A percentile compares a stretch with the other conserved stretches of the same genome.
phyloP scores from a whole-genome alignment of 2,797 vertebrate species.

The Leucoraja ocellata region DNA sequence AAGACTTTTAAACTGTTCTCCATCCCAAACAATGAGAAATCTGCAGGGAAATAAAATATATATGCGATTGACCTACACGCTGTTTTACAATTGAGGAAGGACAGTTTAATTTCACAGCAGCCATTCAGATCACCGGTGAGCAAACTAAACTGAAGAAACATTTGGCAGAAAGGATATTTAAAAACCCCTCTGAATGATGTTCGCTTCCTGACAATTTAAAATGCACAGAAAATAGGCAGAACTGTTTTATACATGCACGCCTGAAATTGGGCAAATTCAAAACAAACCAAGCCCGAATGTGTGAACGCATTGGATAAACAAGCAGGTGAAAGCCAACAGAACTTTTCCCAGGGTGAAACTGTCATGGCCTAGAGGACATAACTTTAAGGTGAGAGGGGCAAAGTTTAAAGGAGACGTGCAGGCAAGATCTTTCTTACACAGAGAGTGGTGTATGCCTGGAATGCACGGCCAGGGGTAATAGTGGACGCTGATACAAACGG shows the following conservation, averaged over 20 bases:
- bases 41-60: slow-evolving; percentile 2
- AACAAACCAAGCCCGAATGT: background rate
- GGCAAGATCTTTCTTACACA: too few relatives aligned
- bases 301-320: too few relatives aligned
- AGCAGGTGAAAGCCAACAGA: background rate
- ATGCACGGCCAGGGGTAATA: too few relatives aligned
- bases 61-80: background rate
- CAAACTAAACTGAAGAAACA: background rate
- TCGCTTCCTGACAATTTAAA: slow-evolving; percentile 1
- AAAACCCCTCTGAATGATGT: background rate
- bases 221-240: background rate
- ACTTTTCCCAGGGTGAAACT: background rate
- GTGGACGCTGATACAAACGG: too few relatives aligned
- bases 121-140: background rate
- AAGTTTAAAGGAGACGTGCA: too few relatives aligned
- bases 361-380: too few relatives aligned
- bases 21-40: background rate
- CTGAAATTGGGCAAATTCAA: background rate
- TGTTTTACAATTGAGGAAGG: slow-evolving; percentile 2
- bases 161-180: background rate
- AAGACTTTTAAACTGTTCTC: background rate
- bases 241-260: too few relatives aligned
- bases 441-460: too few relatives aligned
- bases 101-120: background rate
- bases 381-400: too few relatives aligned